phyloP scores from a whole-genome alignment of 2,797 vertebrate genomes.

The Dicrostonyx torquatus region DNA sequence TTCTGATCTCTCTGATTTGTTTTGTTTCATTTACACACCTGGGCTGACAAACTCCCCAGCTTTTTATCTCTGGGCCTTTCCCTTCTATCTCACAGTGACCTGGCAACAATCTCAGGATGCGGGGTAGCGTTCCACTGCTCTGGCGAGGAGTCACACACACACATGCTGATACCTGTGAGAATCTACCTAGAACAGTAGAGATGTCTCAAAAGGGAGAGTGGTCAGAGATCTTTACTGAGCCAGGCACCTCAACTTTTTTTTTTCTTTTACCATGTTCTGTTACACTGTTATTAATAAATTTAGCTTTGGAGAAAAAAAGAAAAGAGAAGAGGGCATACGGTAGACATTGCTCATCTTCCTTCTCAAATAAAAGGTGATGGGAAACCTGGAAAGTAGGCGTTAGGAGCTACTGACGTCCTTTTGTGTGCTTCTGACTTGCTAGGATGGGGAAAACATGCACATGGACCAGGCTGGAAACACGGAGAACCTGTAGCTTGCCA shows the following conservation, averaged over 20 bases:
- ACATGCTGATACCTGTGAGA: constrained; percentile 58
- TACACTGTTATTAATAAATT: not conserved
- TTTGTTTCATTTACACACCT: constrained; percentile 79
- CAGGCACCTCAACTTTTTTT: not conserved
- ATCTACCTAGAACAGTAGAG: constrained; percentile 11
- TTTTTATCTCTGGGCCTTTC: constrained; percentile 46
- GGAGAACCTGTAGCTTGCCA: constrained; percentile 74
- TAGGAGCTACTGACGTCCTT: not conserved
- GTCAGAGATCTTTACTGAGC: not conserved
- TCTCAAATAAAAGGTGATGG: constrained; percentile 5
- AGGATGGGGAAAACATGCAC: constrained; percentile 46
- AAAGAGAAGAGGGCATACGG: constrained; percentile 9
- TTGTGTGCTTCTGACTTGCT: constrained; percentile 63
- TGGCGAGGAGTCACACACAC: not conserved
- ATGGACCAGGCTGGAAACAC: constrained; percentile 51
- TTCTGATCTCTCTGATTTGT: constrained; percentile 65
- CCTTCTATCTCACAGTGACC: constrained; percentile 1
- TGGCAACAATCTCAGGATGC: constrained; percentile 58
- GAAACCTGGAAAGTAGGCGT: constrained; percentile 9
- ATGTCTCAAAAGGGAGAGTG: constrained; percentile 44
- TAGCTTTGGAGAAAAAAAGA: constrained; percentile 46
- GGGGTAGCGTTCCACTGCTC: constrained; percentile 63
- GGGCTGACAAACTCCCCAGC: constrained; percentile 77
- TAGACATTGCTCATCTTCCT: constrained; percentile 20
- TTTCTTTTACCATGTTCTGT: not conserved